Evolutionary conservation across 2,797 vertebrate genomes (phyloP), one percentile per base, ranked within the genome.

Genomic region (Catamblyrhynchus diadema): DNA sequence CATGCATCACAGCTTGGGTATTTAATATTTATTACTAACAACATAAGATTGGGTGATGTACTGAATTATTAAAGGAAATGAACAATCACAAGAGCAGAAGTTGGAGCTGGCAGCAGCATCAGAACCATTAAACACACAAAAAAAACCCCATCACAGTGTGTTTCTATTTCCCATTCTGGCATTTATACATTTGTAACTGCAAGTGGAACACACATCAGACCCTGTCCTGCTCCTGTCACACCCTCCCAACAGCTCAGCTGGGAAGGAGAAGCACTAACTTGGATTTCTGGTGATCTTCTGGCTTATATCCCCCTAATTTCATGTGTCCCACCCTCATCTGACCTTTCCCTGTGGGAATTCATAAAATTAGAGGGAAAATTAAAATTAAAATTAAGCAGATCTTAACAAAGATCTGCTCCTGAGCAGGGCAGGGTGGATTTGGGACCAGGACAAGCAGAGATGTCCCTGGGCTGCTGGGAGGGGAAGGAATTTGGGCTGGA

Each of bases 21-120:
- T 81, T 93, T 67, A 93, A 85, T 85, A 87, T 92, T 93, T 96
- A 86, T 66, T 74, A 70, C 88, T 53, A 87, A 66, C 67, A 94
- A 92, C 78, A 59, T 37, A 86, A 92, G 62, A 91, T 44, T 57
- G 91, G 96, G 86, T 70, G 87, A 87, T 51, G 59, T 17, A 47
- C 80, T 94, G 90, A 94, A 96, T 96, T 97, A 94, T 95, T 88
- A 89, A 94, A 56, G n/a, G 81, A 33, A 84, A 67, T 1, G 33
- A 86, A 93, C 86, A 74, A 83, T 82, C 95, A 93, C 82, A 86
- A 32, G 87, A 80, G 81, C 51, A 41, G 65, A 64, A 92, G 75
- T 56, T 62, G 65, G 65, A 70, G 78, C 48, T 79, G 83, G 50
- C n/a, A 85, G 51, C 9, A 54, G 73, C 71, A 74, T 60, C 56